Evolutionary conservation across 2,888 invertebrate species (phyloP), one percentile per base, ranked within the genome.

Genomic region (Malacosoma neustria): DNA sequence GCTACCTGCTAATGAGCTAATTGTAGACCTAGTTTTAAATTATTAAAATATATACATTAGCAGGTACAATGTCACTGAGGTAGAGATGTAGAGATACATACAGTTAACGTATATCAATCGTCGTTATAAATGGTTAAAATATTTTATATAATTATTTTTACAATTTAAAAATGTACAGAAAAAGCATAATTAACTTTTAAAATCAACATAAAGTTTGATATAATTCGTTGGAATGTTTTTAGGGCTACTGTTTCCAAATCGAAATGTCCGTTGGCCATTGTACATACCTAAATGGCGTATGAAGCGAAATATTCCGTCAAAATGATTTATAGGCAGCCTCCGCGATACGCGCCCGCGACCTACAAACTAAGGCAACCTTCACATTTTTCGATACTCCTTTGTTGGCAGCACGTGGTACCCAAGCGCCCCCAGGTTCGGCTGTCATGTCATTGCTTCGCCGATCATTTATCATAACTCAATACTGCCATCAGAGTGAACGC

Each of bases 401-500:
- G 79, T 80, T 76, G 59, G 50, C 45, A 67, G 71, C 76, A 80
- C 80, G 79, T 80, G 80, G 76, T 76, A 51, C 60, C 61, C 49
- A 54, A 57, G 63, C 67, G 57, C 70, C 73, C 76, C 72, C 69
- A 76, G 81, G 79, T 77, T 76, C 69, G 76, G 67, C 77, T 73
- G 82, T 76, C 80, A 72, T 76, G 84, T 80, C 84, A 80, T 72
- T 68, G 72, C 62, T 66, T 51, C 53, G 58, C 47, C 49, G 57
- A 62, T 69, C 81, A 81, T 85, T 85, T 75, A 84, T 85, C 85
- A 85, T 81, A 60, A 61, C 74, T 79, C 80, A 79, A 82, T 81
- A 80, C 77, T 69, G 72, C 69, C 71, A 66, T 72, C 72, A 62
- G 61, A 68, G 57, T 58, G 61, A 54, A 57, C 57, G 42, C 45